Percentiles rank a stretch among this genome's conserved stretches.
phyloP scores from a whole-genome alignment of 2,888 invertebrate species.

The Trichogramma dendrolimi region DNA sequence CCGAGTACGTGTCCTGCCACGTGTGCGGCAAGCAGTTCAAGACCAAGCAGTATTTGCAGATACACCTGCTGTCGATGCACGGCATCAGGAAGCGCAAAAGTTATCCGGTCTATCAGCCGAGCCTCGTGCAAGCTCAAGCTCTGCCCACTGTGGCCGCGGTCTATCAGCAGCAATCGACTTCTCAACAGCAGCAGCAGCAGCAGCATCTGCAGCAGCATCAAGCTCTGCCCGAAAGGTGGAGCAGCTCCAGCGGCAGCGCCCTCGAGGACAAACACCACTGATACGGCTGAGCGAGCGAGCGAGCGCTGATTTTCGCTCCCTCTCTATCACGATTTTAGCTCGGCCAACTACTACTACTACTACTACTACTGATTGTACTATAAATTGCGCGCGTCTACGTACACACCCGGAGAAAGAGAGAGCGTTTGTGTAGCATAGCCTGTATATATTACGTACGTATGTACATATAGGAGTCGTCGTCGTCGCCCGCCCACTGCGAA shows the following conservation, averaged over 20 bases:
- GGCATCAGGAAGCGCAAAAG: constrained; percentile 62
- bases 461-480: constrained; percentile 16
- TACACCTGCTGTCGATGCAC: constrained; percentile 66
- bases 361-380: no score
- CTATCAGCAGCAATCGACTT: not conserved
- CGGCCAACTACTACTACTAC: not conserved
- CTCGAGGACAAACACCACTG: not conserved
- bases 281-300: constrained; percentile 27
- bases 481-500: no score
- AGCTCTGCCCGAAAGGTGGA: constrained; percentile 5
- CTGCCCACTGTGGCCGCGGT: constrained; percentile 27
- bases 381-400: constrained; percentile 8
- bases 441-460: not conserved
- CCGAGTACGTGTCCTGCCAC: constrained; percentile 60
- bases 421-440: not conserved
- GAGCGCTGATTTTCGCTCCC: constrained; percentile 26
- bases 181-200: constrained; percentile 34
- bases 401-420: constrained; percentile 3
- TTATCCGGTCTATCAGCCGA: constrained; percentile 47
- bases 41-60: constrained; percentile 68
- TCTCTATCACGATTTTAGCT: constrained; percentile 10
- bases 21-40: constrained; percentile 66
- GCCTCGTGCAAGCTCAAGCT: constrained; percentile 28
- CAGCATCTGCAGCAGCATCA: constrained; percentile 29
- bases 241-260: constrained; percentile 1